Evolutionary conservation across 2,888 invertebrate species (phyloP).

Genomic region (Synergus itoensis): DNA sequence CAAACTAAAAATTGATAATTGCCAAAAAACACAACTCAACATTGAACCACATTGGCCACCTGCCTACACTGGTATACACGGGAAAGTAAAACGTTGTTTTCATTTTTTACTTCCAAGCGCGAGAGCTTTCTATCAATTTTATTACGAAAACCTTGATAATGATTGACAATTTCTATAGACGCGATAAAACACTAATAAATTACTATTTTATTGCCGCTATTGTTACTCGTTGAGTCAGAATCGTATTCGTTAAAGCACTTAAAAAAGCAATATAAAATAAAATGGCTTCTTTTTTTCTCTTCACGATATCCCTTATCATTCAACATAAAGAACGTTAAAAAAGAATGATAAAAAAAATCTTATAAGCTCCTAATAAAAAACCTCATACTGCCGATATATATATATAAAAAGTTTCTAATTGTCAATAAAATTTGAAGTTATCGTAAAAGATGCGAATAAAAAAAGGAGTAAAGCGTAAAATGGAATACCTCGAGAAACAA

Average conservation of each 20-base stretch:
- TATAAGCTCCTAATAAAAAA: not conserved
- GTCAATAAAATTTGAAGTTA: not conserved
- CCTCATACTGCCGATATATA: no score
- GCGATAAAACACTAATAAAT: constrained; percentile 25
- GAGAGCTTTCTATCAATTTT: not conserved
- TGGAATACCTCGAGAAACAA: not conserved
- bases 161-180: constrained; percentile 19
- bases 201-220: constrained; percentile 28
- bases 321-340: constrained; percentile 14
- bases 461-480: not conserved
- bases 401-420: not conserved
- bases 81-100: constrained; percentile 46
- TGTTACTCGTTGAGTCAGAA: constrained; percentile 1
- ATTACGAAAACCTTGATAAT: not conserved
- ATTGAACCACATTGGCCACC: constrained; percentile 47
- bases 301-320: constrained; percentile 9
- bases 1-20: constrained; percentile 49
- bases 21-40: constrained; percentile 46
- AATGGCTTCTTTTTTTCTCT: constrained; percentile 19
- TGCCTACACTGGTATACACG: constrained; percentile 29
- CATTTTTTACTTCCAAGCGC: constrained; percentile 39
- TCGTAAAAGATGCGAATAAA: not conserved
- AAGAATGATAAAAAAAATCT: constrained; percentile 11
- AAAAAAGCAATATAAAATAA: constrained; percentile 35
- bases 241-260: constrained; percentile 18